These are phyloP conservation scores for Strix uralensis DNA, from an alignment of 2,113 vertebrate species.

Conservation along the genomic window DNA sequence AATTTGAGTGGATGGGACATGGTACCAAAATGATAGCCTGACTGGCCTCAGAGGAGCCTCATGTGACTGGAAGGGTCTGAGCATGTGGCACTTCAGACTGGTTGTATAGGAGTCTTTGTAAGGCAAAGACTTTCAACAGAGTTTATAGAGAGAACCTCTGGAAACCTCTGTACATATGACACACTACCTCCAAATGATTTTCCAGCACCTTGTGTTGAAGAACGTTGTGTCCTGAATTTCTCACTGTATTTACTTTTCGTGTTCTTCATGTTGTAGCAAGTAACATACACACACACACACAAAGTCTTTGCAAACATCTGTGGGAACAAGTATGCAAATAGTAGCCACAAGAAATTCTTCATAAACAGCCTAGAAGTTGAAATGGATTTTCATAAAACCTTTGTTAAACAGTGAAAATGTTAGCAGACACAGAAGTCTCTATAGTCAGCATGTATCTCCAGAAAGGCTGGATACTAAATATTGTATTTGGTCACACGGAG, in stretches of 20 bases:
- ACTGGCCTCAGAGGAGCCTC: background rate
- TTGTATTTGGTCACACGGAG: background rate
- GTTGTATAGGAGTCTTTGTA: background rate
- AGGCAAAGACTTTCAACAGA: background rate
- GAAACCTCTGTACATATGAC: background rate
- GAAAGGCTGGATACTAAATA: background rate
- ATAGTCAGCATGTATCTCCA: background rate
- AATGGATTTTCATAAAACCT: background rate
- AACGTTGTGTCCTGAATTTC: background rate
- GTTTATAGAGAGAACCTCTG: background rate
- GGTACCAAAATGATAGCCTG: background rate
- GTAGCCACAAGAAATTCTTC: background rate
- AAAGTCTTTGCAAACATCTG: background rate
- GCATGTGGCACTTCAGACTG: background rate
- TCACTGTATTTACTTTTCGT: background rate
- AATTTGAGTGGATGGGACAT: background rate
- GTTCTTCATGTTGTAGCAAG: background rate
- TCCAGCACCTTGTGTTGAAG: background rate
- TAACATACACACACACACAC: background rate
- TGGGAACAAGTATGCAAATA: background rate
- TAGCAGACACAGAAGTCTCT: background rate
- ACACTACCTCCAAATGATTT: background rate
- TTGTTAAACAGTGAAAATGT: background rate
- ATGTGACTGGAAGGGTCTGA: background rate
- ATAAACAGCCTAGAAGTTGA: background rate